These are phyloP conservation scores for Caiman crocodilus DNA, from an alignment of 2,797 vertebrate genomes.

Conservation along the genomic window DNA sequence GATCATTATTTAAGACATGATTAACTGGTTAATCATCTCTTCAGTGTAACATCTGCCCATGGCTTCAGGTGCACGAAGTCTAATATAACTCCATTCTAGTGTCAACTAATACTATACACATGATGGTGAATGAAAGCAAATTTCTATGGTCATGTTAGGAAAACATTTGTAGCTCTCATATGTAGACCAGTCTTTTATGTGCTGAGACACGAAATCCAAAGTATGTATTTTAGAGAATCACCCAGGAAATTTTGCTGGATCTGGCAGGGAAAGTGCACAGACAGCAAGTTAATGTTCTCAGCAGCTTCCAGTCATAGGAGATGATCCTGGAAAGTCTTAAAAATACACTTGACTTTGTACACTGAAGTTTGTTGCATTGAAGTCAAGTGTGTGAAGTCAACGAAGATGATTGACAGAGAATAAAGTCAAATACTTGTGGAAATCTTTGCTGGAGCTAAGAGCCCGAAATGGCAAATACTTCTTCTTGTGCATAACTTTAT, in stretches of 20 bases:
- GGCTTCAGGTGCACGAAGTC: too few species aligned
- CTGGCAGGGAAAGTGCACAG: fast-evolving
- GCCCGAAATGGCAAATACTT: not conserved
- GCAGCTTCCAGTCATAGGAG: not conserved
- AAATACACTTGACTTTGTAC: not conserved
- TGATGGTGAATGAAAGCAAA: not conserved
- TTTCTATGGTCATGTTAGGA: not conserved
- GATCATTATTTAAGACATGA: too few species aligned
- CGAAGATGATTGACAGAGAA: not conserved
- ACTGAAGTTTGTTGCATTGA: not conserved
- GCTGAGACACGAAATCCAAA: not conserved
- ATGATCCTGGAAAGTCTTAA: not conserved
- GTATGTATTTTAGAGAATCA: not conserved
- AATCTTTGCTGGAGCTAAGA: not conserved
- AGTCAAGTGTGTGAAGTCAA: not conserved
- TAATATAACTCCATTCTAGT: not conserved
- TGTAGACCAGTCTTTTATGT: not conserved
- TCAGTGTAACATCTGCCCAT: too few species aligned
- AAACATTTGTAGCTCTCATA: not conserved
- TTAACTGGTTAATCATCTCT: too few species aligned
- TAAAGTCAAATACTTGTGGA: not conserved
- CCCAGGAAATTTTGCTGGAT: not conserved
- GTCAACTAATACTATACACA: not conserved
- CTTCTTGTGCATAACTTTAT: not conserved
- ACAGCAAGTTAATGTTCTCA: not conserved